Conservation (phyloP, 2,113 vertebrate species). For the Copsychus sechellarum region DNA sequence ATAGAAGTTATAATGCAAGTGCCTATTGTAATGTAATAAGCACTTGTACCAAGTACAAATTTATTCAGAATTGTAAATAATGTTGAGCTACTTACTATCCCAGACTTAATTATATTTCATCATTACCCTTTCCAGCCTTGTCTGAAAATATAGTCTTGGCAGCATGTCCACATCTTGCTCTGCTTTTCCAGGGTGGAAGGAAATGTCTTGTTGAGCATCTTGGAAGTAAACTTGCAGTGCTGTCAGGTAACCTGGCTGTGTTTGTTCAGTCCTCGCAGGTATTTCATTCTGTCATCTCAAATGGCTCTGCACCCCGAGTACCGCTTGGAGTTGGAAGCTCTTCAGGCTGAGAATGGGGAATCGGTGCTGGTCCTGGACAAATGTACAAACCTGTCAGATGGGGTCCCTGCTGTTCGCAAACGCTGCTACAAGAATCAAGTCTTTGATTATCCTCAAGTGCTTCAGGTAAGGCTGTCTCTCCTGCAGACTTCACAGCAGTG, state of each 20-base stretch:
- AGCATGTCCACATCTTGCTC: background rate
- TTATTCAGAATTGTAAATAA: background rate
- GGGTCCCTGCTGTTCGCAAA: conserved; percentile 76
- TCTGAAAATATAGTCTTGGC: background rate
- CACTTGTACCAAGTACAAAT: background rate
- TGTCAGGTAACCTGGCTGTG: background rate
- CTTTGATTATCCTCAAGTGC: conserved; percentile 93
- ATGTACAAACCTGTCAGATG: conserved; percentile 92
- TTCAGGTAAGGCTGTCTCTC: conserved; percentile 81
- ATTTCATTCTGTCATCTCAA: conserved; percentile 92
- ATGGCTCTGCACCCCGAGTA: conserved; percentile 90
- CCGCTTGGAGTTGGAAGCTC: conserved; percentile 84
- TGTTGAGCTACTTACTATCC: background rate
- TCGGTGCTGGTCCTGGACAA: conserved; percentile 88
- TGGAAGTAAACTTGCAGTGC: background rate
- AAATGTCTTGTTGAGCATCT: background rate
- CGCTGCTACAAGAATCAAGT: conserved; percentile 88
- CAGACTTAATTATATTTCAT: background rate
- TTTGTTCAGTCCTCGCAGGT: conserved; percentile 80
- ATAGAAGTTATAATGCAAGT: background rate
- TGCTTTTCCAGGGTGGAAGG: background rate
- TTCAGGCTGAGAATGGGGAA: conserved; percentile 89
- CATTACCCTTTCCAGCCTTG: background rate
- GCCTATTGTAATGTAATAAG: background rate
- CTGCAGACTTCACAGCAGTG: background rate